phyloP scores from a whole-genome alignment of 2,888 invertebrate species.

The Andricus quercusramuli region DNA sequence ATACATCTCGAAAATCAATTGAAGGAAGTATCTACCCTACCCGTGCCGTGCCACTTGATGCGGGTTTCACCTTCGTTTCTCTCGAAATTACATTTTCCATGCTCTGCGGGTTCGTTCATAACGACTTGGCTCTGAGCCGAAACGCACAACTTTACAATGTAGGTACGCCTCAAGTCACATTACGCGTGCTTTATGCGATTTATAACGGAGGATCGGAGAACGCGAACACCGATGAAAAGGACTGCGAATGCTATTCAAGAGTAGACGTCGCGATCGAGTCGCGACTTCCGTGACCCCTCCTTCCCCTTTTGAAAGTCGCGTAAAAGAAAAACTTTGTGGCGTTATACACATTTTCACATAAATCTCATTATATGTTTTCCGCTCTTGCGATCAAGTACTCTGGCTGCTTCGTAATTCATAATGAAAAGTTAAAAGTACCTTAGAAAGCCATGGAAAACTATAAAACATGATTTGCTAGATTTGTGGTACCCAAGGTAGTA shows the following conservation, averaged over 20 bases:
- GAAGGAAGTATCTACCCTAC: slow-evolving; percentile 18
- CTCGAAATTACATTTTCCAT: slow-evolving; percentile 34
- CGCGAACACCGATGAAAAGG: slow-evolving; percentile 36
- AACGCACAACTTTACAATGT: slow-evolving; percentile 43
- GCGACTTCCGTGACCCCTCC: not conserved
- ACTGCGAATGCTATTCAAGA: slow-evolving; percentile 12
- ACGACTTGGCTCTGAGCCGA: slow-evolving; percentile 51
- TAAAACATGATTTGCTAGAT: too few species aligned
- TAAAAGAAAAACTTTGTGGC: not conserved
- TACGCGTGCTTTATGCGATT: slow-evolving; percentile 36
- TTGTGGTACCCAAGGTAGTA: too few species aligned
- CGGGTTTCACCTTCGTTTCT: slow-evolving; percentile 33
- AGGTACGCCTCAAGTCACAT: slow-evolving; percentile 33
- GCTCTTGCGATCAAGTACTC: slow-evolving; percentile 1
- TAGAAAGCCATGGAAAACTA: not conserved
- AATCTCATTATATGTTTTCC: slow-evolving; percentile 22
- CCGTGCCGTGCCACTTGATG: slow-evolving; percentile 32
- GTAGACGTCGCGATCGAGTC: slow-evolving; percentile 11
- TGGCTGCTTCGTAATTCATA: not conserved
- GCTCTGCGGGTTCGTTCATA: slow-evolving; percentile 39
- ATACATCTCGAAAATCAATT: slow-evolving; percentile 19
- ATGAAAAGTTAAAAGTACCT: not conserved
- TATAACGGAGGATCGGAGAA: slow-evolving; percentile 43
- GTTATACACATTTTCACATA: slow-evolving; percentile 35
- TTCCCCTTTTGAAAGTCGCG: not conserved